These are phyloP conservation scores for Zaprionus gabonicus DNA, from an alignment of 1,140 invertebrate genomes.

Conservation along the genomic window DNA sequence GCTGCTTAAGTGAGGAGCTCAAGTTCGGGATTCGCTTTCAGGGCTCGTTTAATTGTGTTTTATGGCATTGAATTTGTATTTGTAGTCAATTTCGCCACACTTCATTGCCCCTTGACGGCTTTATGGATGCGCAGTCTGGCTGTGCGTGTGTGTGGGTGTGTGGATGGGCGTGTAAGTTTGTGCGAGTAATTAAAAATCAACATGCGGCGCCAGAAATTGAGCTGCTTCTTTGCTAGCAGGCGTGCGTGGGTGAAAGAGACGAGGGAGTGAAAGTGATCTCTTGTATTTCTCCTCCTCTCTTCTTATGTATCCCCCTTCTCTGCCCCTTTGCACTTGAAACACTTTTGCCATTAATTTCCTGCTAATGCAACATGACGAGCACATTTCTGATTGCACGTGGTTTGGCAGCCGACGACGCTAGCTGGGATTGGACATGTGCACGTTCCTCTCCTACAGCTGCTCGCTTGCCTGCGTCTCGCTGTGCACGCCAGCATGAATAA, in stretches of 20 bases:
- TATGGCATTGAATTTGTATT: slow-evolving; percentile 75
- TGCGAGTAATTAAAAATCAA: slow-evolving; percentile 57
- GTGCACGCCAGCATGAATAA: slow-evolving; percentile 67
- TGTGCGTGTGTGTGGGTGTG: slow-evolving; percentile 2
- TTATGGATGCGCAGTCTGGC: neutral
- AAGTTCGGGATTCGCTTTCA: slow-evolving; percentile 23
- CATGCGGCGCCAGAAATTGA: slow-evolving; percentile 44
- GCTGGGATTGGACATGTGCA: slow-evolving; percentile 23
- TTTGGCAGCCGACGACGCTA: neutral
- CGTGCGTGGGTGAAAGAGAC: neutral
- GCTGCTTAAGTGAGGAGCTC: slow-evolving; percentile 45
- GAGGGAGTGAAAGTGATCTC: neutral
- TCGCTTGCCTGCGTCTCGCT: slow-evolving; percentile 9
- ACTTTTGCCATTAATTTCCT: slow-evolving; percentile 43
- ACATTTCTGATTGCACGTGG: slow-evolving; percentile 42
- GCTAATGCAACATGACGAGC: slow-evolving; percentile 55
- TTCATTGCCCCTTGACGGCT: slow-evolving; percentile 42
- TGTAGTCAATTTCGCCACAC: slow-evolving; percentile 68
- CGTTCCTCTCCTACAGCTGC: neutral
- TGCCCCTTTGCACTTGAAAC: neutral
- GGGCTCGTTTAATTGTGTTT: slow-evolving; percentile 69
- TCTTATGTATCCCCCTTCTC: neutral
- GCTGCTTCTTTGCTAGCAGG: slow-evolving; percentile 1
- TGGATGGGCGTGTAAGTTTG: neutral
- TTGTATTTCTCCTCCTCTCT: too few species aligned